Percentiles rank a stretch among this genome's conserved stretches.
Evolutionary conservation across 2,888 invertebrate genomes (phyloP).

Genomic region (Apamea epomidion): DNA sequence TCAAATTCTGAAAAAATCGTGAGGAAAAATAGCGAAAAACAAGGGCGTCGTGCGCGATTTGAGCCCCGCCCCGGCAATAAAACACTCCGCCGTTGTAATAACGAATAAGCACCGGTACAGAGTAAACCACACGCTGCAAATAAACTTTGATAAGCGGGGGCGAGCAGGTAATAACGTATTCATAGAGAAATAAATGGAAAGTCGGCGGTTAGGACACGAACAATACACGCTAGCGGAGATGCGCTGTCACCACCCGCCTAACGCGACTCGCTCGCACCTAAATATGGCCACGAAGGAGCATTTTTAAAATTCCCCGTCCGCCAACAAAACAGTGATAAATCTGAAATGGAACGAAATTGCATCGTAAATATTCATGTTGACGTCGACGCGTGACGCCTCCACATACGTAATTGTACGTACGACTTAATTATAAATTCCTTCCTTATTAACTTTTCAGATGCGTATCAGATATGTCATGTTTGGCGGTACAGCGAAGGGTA

Average conservation of each 20-base stretch:
- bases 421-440: conserved; percentile 84
- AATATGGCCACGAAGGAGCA: conserved; percentile 84
- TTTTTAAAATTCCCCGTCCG: conserved; percentile 83
- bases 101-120: conserved; percentile 90
- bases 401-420: conserved; percentile 73
- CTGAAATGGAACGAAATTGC: conserved; percentile 86
- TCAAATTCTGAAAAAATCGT: conserved; percentile 81
- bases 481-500: conserved; percentile 67
- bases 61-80: conserved; percentile 89
- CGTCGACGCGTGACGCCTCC: conserved; percentile 77
- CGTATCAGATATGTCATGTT: conserved; percentile 74
- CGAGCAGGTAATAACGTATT: conserved; percentile 91
- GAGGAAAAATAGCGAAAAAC: conserved; percentile 85
- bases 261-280: conserved; percentile 76
- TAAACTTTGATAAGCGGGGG: conserved; percentile 91
- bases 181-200: conserved; percentile 91
- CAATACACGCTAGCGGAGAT: conserved; percentile 87
- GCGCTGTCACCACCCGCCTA: conserved; percentile 83
- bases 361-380: conserved; percentile 87
- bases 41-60: conserved; percentile 87
- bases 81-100: conserved; percentile 90
- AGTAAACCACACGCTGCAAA: conserved; percentile 91
- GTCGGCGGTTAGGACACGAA: conserved; percentile 89
- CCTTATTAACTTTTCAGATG: conserved; percentile 84
- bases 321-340: conserved; percentile 85